A percentile compares a stretch with the other conserved stretches of the same genome.
phyloP scores from a whole-genome alignment of 2,888 invertebrate species.

The Xestia c-nigrum region DNA sequence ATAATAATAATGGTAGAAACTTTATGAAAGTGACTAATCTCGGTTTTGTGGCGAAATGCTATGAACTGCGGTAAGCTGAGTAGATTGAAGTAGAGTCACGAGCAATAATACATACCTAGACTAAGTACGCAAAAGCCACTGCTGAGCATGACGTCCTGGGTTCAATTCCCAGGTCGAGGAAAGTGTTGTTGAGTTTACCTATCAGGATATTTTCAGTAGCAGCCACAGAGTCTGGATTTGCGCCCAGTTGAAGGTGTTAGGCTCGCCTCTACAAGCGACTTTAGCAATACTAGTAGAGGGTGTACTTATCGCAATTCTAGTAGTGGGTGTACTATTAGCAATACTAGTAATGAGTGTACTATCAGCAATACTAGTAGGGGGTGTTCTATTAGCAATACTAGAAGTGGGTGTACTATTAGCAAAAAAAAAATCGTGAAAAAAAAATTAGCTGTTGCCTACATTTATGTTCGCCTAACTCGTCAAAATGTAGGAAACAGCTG shows the following conservation, averaged over 20 bases:
- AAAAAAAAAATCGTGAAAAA: no score
- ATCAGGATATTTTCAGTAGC: no score
- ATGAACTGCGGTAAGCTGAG: conserved; percentile 24
- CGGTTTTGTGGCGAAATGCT: conserved; percentile 46
- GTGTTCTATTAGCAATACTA: no score
- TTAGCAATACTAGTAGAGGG: not conserved
- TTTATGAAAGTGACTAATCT: conserved; percentile 44
- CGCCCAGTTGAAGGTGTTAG: not conserved
- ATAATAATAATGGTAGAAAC: conserved; percentile 17
- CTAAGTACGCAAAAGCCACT: not conserved
- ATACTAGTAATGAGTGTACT: no score
- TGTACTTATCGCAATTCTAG: no score
- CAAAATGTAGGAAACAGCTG: no score
- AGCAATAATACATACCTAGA: not conserved
- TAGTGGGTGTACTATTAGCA: no score
- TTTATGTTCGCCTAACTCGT: no score
- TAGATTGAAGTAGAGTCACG: conserved; percentile 20
- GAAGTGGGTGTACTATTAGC: no score
- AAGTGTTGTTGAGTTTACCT: not conserved
- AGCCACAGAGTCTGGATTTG: no score
- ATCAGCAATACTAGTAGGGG: no score
- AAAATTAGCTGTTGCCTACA: no score
- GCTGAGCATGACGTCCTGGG: not conserved
- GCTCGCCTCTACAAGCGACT: not conserved
- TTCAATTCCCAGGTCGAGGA: not conserved